Evolutionary conservation across 1,140 invertebrate species (phyloP).

Genomic region (Diuraphis noxia): DNA sequence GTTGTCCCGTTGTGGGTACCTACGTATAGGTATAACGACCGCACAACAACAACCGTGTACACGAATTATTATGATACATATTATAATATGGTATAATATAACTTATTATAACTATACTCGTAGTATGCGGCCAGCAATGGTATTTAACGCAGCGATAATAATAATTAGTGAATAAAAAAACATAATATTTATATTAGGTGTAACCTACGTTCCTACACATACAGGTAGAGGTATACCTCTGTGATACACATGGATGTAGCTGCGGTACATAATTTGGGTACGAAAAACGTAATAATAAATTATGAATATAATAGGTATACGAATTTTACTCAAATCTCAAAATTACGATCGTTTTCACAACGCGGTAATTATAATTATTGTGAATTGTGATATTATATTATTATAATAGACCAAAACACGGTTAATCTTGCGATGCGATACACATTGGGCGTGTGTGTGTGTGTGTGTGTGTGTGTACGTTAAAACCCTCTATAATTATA

Average conservation of each 20-base stretch:
- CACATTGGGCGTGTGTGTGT: neutral
- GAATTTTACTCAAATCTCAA: neutral
- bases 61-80: neutral
- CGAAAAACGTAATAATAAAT: neutral
- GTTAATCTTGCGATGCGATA: neutral
- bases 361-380: neutral
- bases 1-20: neutral
- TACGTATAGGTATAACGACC: neutral
- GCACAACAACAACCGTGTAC: neutral
- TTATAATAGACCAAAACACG: neutral
- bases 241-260: neutral
- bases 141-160: constrained; percentile 25
- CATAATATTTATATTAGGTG: neutral
- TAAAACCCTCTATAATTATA: neutral
- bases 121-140: neutral
- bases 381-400: neutral
- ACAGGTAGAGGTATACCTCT: neutral
- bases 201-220: neutral
- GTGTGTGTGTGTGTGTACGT: neutral
- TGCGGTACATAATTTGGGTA: neutral
- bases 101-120: too few species aligned
- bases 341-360: neutral
- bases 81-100: neutral
- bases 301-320: neutral
- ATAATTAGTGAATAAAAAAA: constrained; percentile 4